phyloP scores from a whole-genome alignment of 2,113 vertebrate genomes.

The Tetraodon nigroviridis region DNA sequence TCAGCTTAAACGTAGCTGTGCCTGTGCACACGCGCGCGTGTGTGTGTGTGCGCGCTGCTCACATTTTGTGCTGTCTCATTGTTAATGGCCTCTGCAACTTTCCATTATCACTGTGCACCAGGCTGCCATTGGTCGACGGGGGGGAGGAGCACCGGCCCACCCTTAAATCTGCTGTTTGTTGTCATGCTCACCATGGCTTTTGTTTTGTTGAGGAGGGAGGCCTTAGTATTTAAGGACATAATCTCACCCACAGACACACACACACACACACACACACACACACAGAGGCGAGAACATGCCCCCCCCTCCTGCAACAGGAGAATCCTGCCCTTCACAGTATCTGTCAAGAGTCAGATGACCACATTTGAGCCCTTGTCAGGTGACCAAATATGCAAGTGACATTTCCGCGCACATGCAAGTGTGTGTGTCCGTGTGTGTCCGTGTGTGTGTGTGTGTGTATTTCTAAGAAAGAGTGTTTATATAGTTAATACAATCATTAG shows the following conservation, averaged over 20 bases:
- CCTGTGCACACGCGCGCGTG: not conserved
- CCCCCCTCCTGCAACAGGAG: slow-evolving; percentile 47
- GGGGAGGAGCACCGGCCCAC: slow-evolving; percentile 21
- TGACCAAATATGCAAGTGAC: slow-evolving; percentile 47
- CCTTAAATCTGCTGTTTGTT: slow-evolving; percentile 32
- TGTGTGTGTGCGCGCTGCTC: not conserved
- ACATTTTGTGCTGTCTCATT: slow-evolving; percentile 13
- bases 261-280: slow-evolving; percentile 8
- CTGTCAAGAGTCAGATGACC: slow-evolving; percentile 50
- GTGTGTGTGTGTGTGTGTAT: slow-evolving; percentile 10
- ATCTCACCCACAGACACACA: not conserved
- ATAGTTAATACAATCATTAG: too few species aligned
- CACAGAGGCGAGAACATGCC: slow-evolving; percentile 15
- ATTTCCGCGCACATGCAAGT: slow-evolving; percentile 29
- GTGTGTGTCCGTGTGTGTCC: slow-evolving; percentile 11
- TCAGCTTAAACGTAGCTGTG: not conserved
- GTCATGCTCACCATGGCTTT: slow-evolving; percentile 34
- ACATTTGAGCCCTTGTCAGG: slow-evolving; percentile 50
- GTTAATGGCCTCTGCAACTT: slow-evolving; percentile 19
- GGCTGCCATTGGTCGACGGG: slow-evolving; percentile 29
- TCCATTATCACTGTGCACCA: slow-evolving; percentile 19
- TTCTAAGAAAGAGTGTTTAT: not conserved
- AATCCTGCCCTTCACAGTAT: slow-evolving; percentile 54
- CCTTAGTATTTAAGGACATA: slow-evolving; percentile 19
- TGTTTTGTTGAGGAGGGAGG: slow-evolving; percentile 28